Evolutionary conservation across 2,113 vertebrate genomes (phyloP), one percentile per base, ranked within the genome.

Genomic region (Bubo blakistoni): DNA sequence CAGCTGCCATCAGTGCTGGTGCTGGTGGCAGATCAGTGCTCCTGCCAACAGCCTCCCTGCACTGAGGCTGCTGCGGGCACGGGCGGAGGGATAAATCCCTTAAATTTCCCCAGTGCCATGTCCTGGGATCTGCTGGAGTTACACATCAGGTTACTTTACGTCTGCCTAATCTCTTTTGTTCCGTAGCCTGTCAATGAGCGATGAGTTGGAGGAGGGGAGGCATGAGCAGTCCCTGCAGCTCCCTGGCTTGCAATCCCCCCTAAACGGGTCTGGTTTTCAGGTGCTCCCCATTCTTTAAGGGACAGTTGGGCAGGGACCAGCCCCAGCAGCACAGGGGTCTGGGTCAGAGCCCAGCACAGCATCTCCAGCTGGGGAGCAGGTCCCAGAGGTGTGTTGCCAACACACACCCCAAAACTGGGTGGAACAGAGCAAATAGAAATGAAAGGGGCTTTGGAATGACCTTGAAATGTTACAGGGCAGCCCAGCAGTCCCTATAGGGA

Each of bases 61-160:
- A 18, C 44, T 17, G 44, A 46, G 44, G 67, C 36, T 32, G 36
- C 78, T 19, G 32, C 6, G 4, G 46, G 66, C 40, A 8, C 2
- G 0, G 36, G 10, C 12, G 0, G 38, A 22, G 71, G 18, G 16
- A 38, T 11, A n/a, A n/a, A 58, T 40, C 58, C 27, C 36, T 32
- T 10, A 6, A 8, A 12, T 30, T 44, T 14, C 27, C 32, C 40
- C 42, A 5, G 20, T 7, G 6, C 24, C 10, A 17, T 1, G 8
- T 16, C 46, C 46, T 40, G 46, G 40, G 78, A 27, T 22, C 47
- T 22, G 17, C 51, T 36, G 55, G 49, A 20, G 20, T 52, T 14
- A 12, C 30, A 29, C 16, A 2, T 11, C 0, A 3, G 21, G 42
- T 51, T 51, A 6, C 36, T 70, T 22, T 10, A 24, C 12, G 0